These are phyloP conservation scores for Pogona vitticeps DNA, from an alignment of 2,113 vertebrate genomes.

Conservation along the genomic window DNA sequence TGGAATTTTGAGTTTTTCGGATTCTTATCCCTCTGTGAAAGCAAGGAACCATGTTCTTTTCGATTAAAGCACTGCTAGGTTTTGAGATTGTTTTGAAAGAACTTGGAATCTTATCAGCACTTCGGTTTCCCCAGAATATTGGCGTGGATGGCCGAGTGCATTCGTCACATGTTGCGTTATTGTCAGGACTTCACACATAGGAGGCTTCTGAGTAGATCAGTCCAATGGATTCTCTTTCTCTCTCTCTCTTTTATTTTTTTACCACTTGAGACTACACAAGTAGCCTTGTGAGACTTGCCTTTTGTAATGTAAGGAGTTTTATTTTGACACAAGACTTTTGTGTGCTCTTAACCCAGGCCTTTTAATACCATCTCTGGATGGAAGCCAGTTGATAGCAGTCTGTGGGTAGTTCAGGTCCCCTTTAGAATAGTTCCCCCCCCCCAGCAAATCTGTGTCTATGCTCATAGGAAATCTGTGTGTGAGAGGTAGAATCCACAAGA, in stretches of 20 bases:
- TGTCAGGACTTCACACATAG: slow-evolving; percentile 18
- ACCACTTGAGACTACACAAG: slow-evolving; percentile 22
- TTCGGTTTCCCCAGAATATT: slow-evolving; percentile 27
- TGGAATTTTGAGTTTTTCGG: slow-evolving; percentile 41
- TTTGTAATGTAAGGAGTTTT: slow-evolving; percentile 45
- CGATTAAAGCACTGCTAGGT: slow-evolving; percentile 37
- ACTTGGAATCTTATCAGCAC: slow-evolving; percentile 29
- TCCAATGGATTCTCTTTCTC: slow-evolving; percentile 26
- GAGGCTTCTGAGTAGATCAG: slow-evolving; percentile 30
- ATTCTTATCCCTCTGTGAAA: slow-evolving; percentile 39
- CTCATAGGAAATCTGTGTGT: slow-evolving; percentile 28
- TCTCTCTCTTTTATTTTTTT: neutral
- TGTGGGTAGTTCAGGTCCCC: neutral
- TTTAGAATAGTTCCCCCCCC: neutral
- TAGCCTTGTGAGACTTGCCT: slow-evolving; percentile 36
- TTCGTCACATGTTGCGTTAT: slow-evolving; percentile 1
- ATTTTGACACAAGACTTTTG: slow-evolving; percentile 30
- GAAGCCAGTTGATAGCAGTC: slow-evolving; percentile 23
- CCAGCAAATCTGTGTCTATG: neutral
- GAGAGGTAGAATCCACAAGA: neutral
- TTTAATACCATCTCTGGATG: slow-evolving; percentile 45
- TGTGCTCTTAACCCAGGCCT: slow-evolving; percentile 50
- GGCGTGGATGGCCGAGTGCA: neutral
- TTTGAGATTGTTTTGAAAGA: slow-evolving; percentile 33
- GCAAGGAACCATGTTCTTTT: slow-evolving; percentile 35